phyloP scores from a whole-genome alignment of 1,140 invertebrate genomes.

The Musca vetustissima region DNA sequence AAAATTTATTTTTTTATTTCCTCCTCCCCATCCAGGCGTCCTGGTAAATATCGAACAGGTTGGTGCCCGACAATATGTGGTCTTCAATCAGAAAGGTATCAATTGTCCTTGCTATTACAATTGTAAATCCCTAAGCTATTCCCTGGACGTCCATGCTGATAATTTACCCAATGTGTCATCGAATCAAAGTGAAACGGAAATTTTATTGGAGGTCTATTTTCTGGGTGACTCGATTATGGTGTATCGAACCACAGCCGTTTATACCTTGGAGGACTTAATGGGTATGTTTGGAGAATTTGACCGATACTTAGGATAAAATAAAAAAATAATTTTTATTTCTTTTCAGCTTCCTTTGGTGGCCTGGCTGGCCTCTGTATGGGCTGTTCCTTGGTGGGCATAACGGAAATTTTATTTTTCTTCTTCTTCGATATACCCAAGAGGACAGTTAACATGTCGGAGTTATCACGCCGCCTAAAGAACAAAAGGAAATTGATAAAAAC shows the following conservation, averaged over 20 bases:
- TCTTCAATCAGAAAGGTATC: constrained; percentile 29
- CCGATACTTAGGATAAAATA: too few species aligned
- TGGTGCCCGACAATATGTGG: neutral
- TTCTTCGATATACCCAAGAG: neutral
- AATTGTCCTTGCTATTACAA: constrained; percentile 45
- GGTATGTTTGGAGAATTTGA: constrained; percentile 35
- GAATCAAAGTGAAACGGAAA: constrained; percentile 6
- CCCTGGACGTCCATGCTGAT: constrained; percentile 10
- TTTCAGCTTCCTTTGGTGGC: constrained; percentile 16
- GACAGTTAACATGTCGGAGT: too few species aligned
- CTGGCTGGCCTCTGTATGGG: constrained; percentile 16
- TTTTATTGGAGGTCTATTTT: constrained; percentile 25
- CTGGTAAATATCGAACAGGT: constrained; percentile 18
- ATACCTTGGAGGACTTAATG: constrained; percentile 47
- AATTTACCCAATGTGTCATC: neutral
- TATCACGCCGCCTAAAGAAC: too few species aligned
- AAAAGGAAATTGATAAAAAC: too few species aligned
- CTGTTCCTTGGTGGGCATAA: constrained; percentile 13
- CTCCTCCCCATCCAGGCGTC: neutral
- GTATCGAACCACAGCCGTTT: constrained; percentile 42
- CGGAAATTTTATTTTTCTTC: constrained; percentile 10
- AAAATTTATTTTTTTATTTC: too few species aligned
- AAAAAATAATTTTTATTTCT: neutral
- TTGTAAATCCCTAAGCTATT: constrained; percentile 40
- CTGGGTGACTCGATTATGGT: constrained; percentile 31